Conservation (phyloP, 1,140 invertebrate genomes). For the Rhyzopertha dominica region DNA sequence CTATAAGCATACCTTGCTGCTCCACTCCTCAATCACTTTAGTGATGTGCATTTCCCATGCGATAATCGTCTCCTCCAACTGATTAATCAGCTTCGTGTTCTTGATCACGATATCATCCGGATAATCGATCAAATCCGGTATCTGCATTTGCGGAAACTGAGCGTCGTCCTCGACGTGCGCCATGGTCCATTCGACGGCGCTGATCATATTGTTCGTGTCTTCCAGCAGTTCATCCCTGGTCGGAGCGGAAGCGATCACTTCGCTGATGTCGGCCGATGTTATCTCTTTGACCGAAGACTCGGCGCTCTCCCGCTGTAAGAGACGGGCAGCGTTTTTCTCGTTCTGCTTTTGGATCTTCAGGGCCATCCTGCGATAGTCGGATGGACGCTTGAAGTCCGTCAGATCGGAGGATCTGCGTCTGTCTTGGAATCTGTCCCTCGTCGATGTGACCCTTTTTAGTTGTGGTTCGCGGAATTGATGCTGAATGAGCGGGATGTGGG, state of each 20-base stretch:
- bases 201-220: no score
- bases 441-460: slow-evolving; percentile 20
- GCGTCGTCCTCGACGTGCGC: slow-evolving; percentile 64
- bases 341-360: slow-evolving; percentile 47
- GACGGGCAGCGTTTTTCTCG: slow-evolving; percentile 35
- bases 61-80: slow-evolving; percentile 58
- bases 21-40: slow-evolving; percentile 49
- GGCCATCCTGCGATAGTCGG: slow-evolving; percentile 53
- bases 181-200: slow-evolving; percentile 48
- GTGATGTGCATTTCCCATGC: slow-evolving; percentile 62
- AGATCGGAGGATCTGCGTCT: no score
- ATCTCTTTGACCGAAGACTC: slow-evolving; percentile 15
- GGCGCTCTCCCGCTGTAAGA: not conserved
- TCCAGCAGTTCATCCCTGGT: slow-evolving; percentile 29
- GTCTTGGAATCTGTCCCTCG: slow-evolving; percentile 15
- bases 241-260: slow-evolving; percentile 21
- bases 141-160: slow-evolving; percentile 56
- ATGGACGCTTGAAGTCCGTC: slow-evolving; percentile 46
- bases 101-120: slow-evolving; percentile 46
- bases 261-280: slow-evolving; percentile 22
- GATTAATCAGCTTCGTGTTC: slow-evolving; percentile 50
- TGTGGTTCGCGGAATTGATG: slow-evolving; percentile 45
- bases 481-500: slow-evolving; percentile 50
- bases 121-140: slow-evolving; percentile 48
- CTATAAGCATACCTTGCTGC: no score